phyloP scores from a whole-genome alignment of 1,140 invertebrate genomes.

The Drosophila obscura region DNA sequence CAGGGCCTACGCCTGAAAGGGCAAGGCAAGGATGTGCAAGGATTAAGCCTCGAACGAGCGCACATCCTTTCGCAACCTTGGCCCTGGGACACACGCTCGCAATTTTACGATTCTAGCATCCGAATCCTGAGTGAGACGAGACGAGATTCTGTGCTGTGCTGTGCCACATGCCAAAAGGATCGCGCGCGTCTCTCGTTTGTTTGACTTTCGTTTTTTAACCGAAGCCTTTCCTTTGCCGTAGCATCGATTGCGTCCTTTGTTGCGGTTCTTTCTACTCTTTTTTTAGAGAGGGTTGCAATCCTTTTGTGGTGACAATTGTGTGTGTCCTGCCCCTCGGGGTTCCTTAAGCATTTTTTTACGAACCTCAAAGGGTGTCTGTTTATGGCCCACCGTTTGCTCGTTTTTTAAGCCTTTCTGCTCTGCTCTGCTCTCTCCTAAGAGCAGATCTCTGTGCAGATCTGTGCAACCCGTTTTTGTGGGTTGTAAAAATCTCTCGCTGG shows the following conservation, averaged over 20 bases:
- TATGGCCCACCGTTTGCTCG: constrained; percentile 29
- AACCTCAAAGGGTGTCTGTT: constrained; percentile 23
- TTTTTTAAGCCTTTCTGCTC: constrained; percentile 79
- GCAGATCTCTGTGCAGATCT: constrained; percentile 2
- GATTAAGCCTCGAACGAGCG: constrained; percentile 38
- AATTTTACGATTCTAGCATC: constrained; percentile 51
- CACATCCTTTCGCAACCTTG: constrained; percentile 73
- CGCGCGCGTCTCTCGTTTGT: constrained; percentile 5
- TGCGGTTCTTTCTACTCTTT: constrained; percentile 72
- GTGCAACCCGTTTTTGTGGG: constrained; percentile 7
- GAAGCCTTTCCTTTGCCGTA: constrained; percentile 35
- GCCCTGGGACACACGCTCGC: constrained; percentile 53
- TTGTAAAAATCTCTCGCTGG: constrained; percentile 33
- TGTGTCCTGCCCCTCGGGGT: constrained; percentile 18
- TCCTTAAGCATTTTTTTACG: constrained; percentile 26
- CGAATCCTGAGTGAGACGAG: constrained; percentile 17
- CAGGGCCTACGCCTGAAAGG: constrained; percentile 42
- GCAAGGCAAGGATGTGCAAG: constrained; percentile 50
- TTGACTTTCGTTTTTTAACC: constrained; percentile 75
- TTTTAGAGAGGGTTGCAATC: constrained; percentile 48
- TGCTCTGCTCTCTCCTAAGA: constrained; percentile 8
- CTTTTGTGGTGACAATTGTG: constrained; percentile 63
- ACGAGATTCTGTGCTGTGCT: background rate
- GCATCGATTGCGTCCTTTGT: constrained; percentile 53
- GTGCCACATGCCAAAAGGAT: constrained; percentile 48